A percentile compares a stretch with the other conserved stretches of the same genome.
These are phyloP conservation scores for Carassius auratus DNA, from an alignment of 2,113 vertebrate genomes.

Conservation along the genomic window DNA sequence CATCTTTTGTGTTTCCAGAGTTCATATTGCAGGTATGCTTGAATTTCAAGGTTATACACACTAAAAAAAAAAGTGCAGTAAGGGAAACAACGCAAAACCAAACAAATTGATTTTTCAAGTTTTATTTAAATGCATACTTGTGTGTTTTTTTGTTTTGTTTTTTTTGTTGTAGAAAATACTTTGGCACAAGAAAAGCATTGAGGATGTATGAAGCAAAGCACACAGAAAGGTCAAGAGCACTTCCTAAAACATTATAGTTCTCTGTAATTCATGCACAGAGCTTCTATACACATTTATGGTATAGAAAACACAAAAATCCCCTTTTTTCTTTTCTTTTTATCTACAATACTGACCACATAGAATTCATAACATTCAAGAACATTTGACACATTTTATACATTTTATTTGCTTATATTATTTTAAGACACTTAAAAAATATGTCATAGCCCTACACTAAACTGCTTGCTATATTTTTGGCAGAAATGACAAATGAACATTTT, in stretches of 20 bases:
- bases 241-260: conserved; percentile 60
- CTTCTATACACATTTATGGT: conserved; percentile 25
- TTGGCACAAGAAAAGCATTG: conserved; percentile 85
- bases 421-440: conserved; percentile 48
- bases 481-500: conserved; percentile 25
- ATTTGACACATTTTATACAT: conserved; percentile 59
- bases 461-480: conserved; percentile 48
- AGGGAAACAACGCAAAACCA: conserved; percentile 35
- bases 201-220: conserved; percentile 70
- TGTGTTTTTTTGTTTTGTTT: conserved; percentile 61
- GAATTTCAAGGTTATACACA: neutral
- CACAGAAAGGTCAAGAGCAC: conserved; percentile 62
- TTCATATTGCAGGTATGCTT: neutral
- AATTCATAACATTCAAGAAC: conserved; percentile 49
- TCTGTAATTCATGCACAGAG: conserved; percentile 70
- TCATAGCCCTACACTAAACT: neutral
- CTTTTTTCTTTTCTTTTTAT: conserved; percentile 12
- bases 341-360: conserved; percentile 66
- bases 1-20: too few relatives aligned
- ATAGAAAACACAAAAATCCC: conserved; percentile 53
- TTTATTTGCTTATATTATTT: conserved; percentile 45
- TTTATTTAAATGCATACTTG: conserved; percentile 67
- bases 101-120: conserved; percentile 51
- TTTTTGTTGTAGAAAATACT: conserved; percentile 71
- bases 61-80: neutral